Conservation (phyloP, 1,140 invertebrate genomes). For the Archivesica marissinica region DNA sequence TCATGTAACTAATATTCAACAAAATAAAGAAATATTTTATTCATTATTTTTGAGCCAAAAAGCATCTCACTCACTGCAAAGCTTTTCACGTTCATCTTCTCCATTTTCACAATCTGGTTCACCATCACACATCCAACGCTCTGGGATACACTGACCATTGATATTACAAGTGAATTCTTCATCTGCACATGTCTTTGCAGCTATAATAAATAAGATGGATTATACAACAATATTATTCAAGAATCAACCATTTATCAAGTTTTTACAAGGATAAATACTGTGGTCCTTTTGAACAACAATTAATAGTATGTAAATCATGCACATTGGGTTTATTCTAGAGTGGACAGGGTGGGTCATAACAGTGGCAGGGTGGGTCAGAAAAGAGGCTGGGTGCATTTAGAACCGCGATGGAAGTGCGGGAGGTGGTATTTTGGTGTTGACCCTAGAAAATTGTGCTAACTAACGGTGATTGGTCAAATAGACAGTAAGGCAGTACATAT, state of each 20-base stretch:
- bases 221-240: no score
- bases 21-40: no score
- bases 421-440: no score
- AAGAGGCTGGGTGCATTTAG: no score
- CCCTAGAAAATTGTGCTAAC: no score
- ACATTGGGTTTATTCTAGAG: neutral
- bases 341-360: no score
- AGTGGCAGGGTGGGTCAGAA: no score
- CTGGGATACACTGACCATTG: slow-evolving; percentile 16
- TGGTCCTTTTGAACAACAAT: neutral
- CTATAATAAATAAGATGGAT: slow-evolving; percentile 11
- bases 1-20: no score
- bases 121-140: slow-evolving; percentile 44
- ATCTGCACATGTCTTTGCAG: slow-evolving; percentile 43
- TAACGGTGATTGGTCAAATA: no score
- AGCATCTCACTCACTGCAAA: neutral
- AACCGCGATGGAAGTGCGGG: no score
- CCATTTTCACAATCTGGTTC: slow-evolving; percentile 45
- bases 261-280: neutral
- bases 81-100: slow-evolving; percentile 36
- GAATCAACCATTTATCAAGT: neutral
- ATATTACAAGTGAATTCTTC: slow-evolving; percentile 25
- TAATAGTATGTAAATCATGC: neutral
- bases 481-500: no score
- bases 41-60: no score